Evolutionary conservation across 1,140 invertebrate species (phyloP), one percentile per base, ranked within the genome.

Genomic region (Bombus pascuorum): DNA sequence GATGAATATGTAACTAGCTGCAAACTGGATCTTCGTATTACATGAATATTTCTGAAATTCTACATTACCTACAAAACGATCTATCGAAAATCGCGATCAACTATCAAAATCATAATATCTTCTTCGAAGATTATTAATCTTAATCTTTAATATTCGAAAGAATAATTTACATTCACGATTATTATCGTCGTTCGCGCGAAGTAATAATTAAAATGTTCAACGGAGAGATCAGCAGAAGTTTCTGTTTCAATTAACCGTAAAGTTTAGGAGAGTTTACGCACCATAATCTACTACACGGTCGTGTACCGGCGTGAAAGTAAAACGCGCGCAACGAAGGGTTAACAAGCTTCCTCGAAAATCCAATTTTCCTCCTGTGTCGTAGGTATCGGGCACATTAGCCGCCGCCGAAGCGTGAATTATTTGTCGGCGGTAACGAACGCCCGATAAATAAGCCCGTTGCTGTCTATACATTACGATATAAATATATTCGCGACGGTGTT

Each of bases 401-500:
- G 37, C 28, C 80, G 66, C 1, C 57, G 47, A 83, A 32, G 73
- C 28, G 81, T 77, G 74, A 83, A 83, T 83, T 83, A 83, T 83
- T 78, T 70, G 47, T 28, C 37, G 18, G 9, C 32, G 28, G 76
- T 59, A 70, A 84, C 37, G 68, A 71, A 84, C 75, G 22, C 53
- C 37, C 66, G 68, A 72, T 70, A 84, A 79, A 84, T 72, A 84
- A 47, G n/a, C 13, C 13, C 32, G 65, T 25, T 25, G 12, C 47
- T 84, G 75, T 80, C 76, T 78, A 72, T 79, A 79, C 83, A 37
- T 79, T 59, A 47, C 13, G 53, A 72, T 71, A 84, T 72, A 80
- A 79, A 84, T 80, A 62, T 70, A 59, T 78, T 44, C 15, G 65
- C 42, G 78, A 68, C 65, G 39, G 25, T 25, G 47, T 53, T 62